Conservation (phyloP, 2,113 vertebrate genomes). For the Otolemur garnettii region DNA sequence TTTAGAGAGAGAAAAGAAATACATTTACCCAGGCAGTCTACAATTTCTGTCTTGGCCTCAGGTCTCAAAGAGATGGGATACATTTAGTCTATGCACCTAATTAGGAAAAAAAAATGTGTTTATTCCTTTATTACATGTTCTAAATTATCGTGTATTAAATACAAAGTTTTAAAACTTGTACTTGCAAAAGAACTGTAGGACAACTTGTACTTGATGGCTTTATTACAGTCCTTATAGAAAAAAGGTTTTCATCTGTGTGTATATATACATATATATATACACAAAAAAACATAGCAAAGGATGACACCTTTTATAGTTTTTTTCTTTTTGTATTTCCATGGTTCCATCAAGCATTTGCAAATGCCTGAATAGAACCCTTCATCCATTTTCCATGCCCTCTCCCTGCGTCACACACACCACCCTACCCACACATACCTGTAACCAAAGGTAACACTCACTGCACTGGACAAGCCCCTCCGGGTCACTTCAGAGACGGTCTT, state of each 20-base stretch:
- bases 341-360: constrained; percentile 1
- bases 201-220: background rate
- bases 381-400: background rate
- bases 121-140: background rate
- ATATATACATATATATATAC: background rate
- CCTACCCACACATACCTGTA: background rate
- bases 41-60: background rate
- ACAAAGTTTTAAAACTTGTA: background rate
- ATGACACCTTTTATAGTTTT: background rate
- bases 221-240: constrained; percentile 16
- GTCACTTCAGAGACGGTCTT: background rate
- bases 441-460: constrained; percentile 9
- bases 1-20: background rate
- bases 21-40: background rate
- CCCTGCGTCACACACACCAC: background rate
- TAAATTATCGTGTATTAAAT: background rate
- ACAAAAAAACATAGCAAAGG: constrained; percentile 32
- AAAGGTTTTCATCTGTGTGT: background rate
- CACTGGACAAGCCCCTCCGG: background rate
- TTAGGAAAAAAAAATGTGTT: background rate
- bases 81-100: background rate
- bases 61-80: background rate
- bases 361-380: background rate
- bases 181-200: constrained; percentile 59
- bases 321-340: background rate